Base-by-base conservation (phyloP, 1,140 invertebrate genomes). In the Cyclargus thomasi region DNA sequence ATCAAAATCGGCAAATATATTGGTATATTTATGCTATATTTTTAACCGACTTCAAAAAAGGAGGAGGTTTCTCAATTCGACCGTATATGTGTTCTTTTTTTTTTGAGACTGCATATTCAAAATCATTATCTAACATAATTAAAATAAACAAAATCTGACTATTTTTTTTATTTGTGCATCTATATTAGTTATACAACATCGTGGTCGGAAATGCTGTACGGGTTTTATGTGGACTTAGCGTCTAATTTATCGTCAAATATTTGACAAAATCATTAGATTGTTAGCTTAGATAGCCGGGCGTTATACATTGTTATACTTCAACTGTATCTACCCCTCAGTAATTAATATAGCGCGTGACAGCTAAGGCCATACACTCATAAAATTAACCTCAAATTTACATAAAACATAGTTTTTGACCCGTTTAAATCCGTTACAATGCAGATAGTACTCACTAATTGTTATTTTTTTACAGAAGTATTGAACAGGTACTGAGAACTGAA, bases 171-270 rank as follows among this genome's bases (percentile, higher is more conserved):
- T 55, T 20, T 55, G 53, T n/a, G 55, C 8, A 57, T 59, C 55
- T 59, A 59, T 53, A 7, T 16, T 20, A 21, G n/a, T 11, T 59
- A 57, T 57, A 10, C 1, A 8, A 18, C 55, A 59, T 59, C 55
- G 55, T 11, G 21, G 55, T 59, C 55, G 17, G 55, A 20, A 59
- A 59, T 20, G 18, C 18, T 59, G 18, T 59, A 18, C 55, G 55
- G 53, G 18, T 59, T 59, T 18, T 20, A 20, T 59, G 55, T 59
- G 20, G 18, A 47, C 18, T 59, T 59, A 59, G 18, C 55, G 21
- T 59, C 55, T 59, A 59, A 59, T 59, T 59, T 59, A 59, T 59
- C 20, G 55, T 59, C 55, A 10, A 21, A 59, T 59, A 59, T 59
- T 59, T 59, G 55, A 59, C 55, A 59, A 59, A 55, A 59, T 59